These are phyloP conservation scores for Platycercus adscitus DNA, from an alignment of 2,113 vertebrate species.

Conservation along the genomic window DNA sequence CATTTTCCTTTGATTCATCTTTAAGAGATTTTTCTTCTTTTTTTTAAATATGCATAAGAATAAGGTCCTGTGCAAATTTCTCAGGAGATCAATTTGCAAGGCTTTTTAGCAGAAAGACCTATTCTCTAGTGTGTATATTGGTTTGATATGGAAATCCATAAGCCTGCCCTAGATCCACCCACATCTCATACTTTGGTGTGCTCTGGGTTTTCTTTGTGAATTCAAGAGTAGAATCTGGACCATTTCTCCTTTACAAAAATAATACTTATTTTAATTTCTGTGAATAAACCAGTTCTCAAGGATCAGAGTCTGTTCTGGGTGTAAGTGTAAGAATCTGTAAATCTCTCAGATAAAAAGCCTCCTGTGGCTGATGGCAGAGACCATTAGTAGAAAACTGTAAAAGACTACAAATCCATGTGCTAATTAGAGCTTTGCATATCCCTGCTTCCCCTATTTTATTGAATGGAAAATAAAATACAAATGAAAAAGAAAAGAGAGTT, in stretches of 20 bases:
- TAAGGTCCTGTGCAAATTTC: constrained; percentile 57
- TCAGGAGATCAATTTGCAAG: constrained; percentile 73
- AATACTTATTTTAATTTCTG: not conserved
- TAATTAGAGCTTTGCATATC: constrained; percentile 53
- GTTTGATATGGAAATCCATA: constrained; percentile 74
- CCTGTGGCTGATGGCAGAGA: constrained; percentile 34
- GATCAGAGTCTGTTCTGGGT: not conserved
- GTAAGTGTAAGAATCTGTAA: constrained; percentile 4
- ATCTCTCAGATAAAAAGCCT: constrained; percentile 27
- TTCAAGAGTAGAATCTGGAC: not conserved
- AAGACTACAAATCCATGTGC: constrained; percentile 29
- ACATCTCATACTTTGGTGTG: not conserved
- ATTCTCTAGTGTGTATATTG: constrained; percentile 63
- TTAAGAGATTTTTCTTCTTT: not conserved
- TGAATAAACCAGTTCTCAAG: not conserved
- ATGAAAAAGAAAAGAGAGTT: not conserved
- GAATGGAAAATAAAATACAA: constrained; percentile 28
- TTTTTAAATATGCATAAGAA: constrained; percentile 40
- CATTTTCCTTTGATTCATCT: constrained; percentile 65
- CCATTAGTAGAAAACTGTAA: constrained; percentile 21
- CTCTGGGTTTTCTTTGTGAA: constrained; percentile 33
- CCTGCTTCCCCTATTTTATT: not conserved
- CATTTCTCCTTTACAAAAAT: not conserved
- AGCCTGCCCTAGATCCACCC: constrained; percentile 56
- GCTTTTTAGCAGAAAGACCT: constrained; percentile 60